Base-by-base conservation (phyloP, 1,140 invertebrate species). In the Parapsyche elsis region DNA sequence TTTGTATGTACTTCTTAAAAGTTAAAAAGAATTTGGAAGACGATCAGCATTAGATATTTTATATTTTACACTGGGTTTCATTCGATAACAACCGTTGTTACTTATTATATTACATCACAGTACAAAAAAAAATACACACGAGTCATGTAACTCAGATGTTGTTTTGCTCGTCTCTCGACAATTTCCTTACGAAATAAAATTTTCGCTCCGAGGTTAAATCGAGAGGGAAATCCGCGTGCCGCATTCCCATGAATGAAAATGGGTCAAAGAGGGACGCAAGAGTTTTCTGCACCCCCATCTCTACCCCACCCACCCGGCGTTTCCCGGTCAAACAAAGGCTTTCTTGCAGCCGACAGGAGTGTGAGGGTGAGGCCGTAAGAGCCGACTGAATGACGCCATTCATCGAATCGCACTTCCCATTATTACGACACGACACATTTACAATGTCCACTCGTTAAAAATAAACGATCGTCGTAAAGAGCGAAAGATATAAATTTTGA, bases 321-420 rank as follows among this genome's bases (percentile, higher is more conserved):
- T 26, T 14, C 16, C 5, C 30, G 14, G 23, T 24, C 61, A 14
- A 79, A 71, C 67, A 71, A 79, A 67, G 75, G 10, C 53, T 76
- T 76, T 57, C 38, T 14, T 71, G 26, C 44, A 70, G 26, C 23
- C 70, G 10, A 57, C 0, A 14, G 21, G 19, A 24, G 9, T 5
- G 16, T 53, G 49, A 53, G 49, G 16, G 10, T 5, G 12, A 53
- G 16, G 49, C 49, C 49, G 12, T 4, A 9, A 1, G 9, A 23
- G 79, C 73, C 79, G 79, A 61, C 79, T 76, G 57, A 76, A 76
- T 71, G 79, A 80, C 79, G 79, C 79, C 79, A 76, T 80, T 80
- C 73, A 76, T 26, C n/a, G 61, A 67, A 67, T 67, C 61, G 19
- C 61, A 67, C n/a, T 23, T 67, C 24, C 24, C 61, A 10, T 16